A percentile compares a stretch with the other conserved stretches of the same genome.
Evolutionary conservation across 2,113 vertebrate genomes (phyloP).

Genomic region (Ctenomys sociabilis): DNA sequence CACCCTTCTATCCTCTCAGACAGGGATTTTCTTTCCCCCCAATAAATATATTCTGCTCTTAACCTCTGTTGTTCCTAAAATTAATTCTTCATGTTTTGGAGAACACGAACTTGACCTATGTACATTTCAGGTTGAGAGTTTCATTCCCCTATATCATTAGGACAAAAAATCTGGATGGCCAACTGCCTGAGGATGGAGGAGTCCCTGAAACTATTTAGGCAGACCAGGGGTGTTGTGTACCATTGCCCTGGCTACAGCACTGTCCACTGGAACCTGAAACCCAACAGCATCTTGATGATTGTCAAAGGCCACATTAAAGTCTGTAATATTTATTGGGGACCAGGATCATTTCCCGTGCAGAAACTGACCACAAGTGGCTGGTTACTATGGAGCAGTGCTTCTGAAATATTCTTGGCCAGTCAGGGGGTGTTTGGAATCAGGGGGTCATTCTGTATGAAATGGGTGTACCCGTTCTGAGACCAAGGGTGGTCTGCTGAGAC

Average conservation of each 20-base stretch:
- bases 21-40: no score
- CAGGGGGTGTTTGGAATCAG: background rate
- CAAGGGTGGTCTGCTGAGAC: background rate
- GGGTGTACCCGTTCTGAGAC: background rate
- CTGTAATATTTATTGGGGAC: background rate
- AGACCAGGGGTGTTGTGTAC: background rate
- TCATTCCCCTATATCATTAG: no score
- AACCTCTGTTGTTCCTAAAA: no score
- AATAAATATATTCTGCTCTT: no score
- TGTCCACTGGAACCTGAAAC: background rate
- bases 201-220: background rate
- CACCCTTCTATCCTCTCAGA: no score
- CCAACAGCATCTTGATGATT: background rate
- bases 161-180: background rate
- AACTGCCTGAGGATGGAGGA: background rate
- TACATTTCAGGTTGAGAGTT: no score
- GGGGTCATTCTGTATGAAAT: background rate
- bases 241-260: background rate
- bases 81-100: no score
- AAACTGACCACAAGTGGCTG: background rate
- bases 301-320: no score
- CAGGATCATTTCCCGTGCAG: background rate
- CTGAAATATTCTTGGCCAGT: background rate
- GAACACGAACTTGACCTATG: no score
- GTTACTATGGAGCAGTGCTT: background rate